These are phyloP conservation scores for Ictidomys tridecemlineatus DNA, from an alignment of 2,113 vertebrate genomes.

Conservation along the genomic window DNA sequence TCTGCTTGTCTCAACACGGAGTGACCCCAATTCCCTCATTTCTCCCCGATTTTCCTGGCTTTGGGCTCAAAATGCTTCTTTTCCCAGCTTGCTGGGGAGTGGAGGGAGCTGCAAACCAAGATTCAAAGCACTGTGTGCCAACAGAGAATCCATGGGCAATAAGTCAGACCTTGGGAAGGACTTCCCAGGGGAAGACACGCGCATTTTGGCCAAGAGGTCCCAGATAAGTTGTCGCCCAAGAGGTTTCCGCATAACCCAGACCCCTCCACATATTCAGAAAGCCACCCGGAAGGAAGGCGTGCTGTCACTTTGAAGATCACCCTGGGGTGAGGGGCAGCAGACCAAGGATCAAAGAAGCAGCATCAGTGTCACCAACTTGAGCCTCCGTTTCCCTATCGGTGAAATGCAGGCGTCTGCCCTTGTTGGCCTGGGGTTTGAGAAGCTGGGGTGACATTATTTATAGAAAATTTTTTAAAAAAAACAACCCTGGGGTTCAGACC, in stretches of 20 bases:
- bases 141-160: not conserved
- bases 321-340: not conserved
- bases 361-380: not conserved
- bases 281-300: not conserved
- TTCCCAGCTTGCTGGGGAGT: not conserved
- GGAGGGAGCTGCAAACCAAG: not conserved
- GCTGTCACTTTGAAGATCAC: not conserved
- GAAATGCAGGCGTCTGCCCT: not conserved
- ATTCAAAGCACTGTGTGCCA: not conserved
- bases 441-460: constrained; percentile 65
- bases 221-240: not conserved
- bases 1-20: not conserved
- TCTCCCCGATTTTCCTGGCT: not conserved
- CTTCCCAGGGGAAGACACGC: not conserved
- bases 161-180: not conserved
- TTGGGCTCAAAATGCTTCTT: not conserved
- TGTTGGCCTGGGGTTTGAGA: not conserved
- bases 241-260: not conserved
- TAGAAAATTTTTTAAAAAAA: not conserved
- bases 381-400: not conserved
- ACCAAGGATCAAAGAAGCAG: not conserved
- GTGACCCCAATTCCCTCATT: not conserved
- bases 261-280: not conserved
- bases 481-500: constrained; percentile 23
- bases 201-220: not conserved